These are phyloP conservation scores for Papilio polyxenes DNA, from an alignment of 1,140 invertebrate genomes.

Conservation along the genomic window DNA sequence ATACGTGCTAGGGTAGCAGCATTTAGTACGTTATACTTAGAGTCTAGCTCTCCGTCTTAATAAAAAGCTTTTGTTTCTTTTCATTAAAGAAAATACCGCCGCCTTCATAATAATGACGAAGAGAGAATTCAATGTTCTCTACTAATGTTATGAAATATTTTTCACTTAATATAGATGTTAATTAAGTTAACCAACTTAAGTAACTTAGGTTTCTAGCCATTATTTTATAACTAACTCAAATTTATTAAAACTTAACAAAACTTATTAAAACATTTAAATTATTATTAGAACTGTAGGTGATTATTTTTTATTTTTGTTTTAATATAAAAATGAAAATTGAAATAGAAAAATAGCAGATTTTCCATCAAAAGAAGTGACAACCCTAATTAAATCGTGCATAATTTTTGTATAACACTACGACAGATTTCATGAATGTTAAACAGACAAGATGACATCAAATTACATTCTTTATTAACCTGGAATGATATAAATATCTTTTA, in stretches of 20 bases:
- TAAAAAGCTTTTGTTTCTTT: neutral
- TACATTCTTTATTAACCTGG: neutral
- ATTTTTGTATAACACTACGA: neutral
- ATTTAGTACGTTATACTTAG: neutral
- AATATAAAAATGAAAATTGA: too few relatives aligned
- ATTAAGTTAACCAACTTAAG: neutral
- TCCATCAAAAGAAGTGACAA: neutral
- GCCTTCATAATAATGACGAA: neutral
- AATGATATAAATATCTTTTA: neutral
- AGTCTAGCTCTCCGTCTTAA: neutral
- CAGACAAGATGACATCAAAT: neutral
- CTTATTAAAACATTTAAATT: too few relatives aligned
- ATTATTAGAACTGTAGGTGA: too few relatives aligned
- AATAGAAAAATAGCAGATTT: too few relatives aligned
- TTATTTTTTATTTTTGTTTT: too few relatives aligned
- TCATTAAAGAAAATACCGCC: neutral
- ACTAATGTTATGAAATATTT: neutral
- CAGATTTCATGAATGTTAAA: conserved; percentile 27
- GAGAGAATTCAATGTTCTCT: neutral
- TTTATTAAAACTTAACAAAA: too few relatives aligned
- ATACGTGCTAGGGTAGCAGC: too few relatives aligned
- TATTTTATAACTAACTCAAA: neutral
- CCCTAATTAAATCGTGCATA: neutral
- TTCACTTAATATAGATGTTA: neutral
- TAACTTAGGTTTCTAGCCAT: too few relatives aligned